Conservation (phyloP, 2,797 vertebrate genomes). For the Australoheros facetus region DNA sequence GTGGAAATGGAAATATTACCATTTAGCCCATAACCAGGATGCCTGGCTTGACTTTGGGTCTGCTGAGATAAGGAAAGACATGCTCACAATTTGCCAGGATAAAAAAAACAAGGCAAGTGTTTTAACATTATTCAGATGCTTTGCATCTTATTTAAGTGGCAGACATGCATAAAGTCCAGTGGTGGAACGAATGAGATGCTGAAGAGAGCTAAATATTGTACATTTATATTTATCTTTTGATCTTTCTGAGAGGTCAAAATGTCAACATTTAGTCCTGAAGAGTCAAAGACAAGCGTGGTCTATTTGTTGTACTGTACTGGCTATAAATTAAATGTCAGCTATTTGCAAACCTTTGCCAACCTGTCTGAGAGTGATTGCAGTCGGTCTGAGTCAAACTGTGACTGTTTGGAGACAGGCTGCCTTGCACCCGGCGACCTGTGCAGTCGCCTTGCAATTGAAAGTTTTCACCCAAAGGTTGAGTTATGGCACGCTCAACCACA, state of each 20-base stretch:
- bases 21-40: conserved; percentile 43
- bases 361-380: not conserved
- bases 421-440: not conserved
- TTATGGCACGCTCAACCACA: not conserved
- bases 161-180: not conserved
- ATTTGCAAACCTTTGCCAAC: not conserved
- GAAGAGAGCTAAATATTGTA: not conserved
- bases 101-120: conserved; percentile 21
- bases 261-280: not conserved
- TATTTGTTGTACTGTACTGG: not conserved
- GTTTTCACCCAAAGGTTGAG: not conserved
- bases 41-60: conserved; percentile 41
- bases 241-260: not conserved
- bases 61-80: conserved; percentile 44
- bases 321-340: not conserved
- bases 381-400: not conserved
- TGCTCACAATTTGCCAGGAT: conserved; percentile 34
- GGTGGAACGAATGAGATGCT: conserved; percentile 1
- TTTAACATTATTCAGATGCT: conserved; percentile 19
- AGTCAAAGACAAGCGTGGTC: not conserved
- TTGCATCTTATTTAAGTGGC: conserved; percentile 19
- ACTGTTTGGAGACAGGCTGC: not conserved
- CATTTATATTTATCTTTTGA: not conserved
- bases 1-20: conserved; percentile 52
- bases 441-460: not conserved